Conservation (phyloP, 2,888 invertebrate species). For the Artemia sinica region DNA sequence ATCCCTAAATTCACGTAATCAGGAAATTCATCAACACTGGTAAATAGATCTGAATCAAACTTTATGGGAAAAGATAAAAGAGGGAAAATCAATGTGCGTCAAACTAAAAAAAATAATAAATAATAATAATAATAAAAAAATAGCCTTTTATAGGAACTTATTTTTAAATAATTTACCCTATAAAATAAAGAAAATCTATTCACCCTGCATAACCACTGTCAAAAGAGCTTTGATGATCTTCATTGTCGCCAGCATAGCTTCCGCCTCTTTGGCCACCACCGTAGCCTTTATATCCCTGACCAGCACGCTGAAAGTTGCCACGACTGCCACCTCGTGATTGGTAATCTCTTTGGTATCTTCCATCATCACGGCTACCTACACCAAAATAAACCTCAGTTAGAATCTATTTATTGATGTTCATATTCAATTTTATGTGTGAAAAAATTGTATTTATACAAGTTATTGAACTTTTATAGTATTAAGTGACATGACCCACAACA, state of each 20-base stretch:
- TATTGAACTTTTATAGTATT: too few relatives aligned
- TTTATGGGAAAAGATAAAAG: not conserved
- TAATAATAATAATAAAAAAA: not conserved
- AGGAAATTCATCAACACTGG: too few relatives aligned
- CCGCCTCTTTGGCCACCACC: conserved; percentile 28
- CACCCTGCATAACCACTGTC: conserved; percentile 3
- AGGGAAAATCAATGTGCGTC: not conserved
- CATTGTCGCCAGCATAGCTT: conserved; percentile 20
- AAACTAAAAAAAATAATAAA: not conserved
- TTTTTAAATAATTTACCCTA: too few relatives aligned
- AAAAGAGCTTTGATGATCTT: not conserved
- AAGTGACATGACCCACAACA: too few relatives aligned
- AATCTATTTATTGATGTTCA: conserved; percentile 17
- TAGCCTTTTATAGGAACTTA: too few relatives aligned
- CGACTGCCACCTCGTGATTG: conserved; percentile 22
- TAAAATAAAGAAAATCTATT: not conserved
- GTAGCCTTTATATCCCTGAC: conserved; percentile 27
- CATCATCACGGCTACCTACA: conserved; percentile 24
- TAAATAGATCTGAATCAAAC: too few relatives aligned
- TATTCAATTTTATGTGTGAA: too few relatives aligned
- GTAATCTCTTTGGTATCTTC: conserved; percentile 24
- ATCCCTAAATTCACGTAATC: too few relatives aligned
- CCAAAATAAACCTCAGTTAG: conserved; percentile 24
- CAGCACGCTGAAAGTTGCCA: conserved; percentile 23
- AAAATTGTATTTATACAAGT: too few relatives aligned